Evolutionary conservation across 2,797 vertebrate genomes (phyloP).

Genomic region (Bufotes viridis): DNA sequence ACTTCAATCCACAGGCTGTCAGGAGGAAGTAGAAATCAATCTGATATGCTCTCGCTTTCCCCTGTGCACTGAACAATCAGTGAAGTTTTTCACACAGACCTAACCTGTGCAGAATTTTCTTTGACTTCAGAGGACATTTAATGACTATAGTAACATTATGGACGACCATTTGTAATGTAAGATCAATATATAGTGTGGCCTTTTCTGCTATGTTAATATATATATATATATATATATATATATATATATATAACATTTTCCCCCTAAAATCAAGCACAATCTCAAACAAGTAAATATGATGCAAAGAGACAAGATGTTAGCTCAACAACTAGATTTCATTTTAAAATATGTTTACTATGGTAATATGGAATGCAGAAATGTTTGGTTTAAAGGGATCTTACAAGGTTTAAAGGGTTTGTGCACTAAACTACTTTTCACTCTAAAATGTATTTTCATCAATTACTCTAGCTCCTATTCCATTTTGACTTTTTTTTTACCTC

Average conservation of each 20-base stretch:
- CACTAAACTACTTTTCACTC: too few relatives aligned
- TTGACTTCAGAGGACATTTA: conserved; percentile 41
- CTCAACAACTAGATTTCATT: not conserved
- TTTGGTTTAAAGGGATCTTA: too few relatives aligned
- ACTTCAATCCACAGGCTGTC: conserved; percentile 64
- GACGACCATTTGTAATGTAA: not conserved
- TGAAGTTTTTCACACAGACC: conserved; percentile 54
- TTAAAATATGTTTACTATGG: not conserved
- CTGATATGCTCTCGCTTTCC: conserved; percentile 62
- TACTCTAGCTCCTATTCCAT: too few relatives aligned
- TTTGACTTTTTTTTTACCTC: too few relatives aligned
- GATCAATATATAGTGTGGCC: not conserved
- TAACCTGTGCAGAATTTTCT: conserved; percentile 49
- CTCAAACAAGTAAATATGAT: not conserved
- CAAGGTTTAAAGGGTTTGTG: too few relatives aligned
- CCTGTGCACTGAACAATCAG: conserved; percentile 61
- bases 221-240: not conserved
- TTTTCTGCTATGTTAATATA: not conserved
- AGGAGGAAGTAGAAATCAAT: conserved; percentile 63
- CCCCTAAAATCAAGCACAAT: not conserved
- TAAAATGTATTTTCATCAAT: too few relatives aligned
- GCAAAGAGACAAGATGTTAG: not conserved
- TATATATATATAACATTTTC: too few relatives aligned
- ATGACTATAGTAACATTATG: conserved; percentile 30
- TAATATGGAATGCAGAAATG: too few relatives aligned